Conservation (phyloP, 2,888 invertebrate species). For the Amblyjoppa fuscipennis region DNA sequence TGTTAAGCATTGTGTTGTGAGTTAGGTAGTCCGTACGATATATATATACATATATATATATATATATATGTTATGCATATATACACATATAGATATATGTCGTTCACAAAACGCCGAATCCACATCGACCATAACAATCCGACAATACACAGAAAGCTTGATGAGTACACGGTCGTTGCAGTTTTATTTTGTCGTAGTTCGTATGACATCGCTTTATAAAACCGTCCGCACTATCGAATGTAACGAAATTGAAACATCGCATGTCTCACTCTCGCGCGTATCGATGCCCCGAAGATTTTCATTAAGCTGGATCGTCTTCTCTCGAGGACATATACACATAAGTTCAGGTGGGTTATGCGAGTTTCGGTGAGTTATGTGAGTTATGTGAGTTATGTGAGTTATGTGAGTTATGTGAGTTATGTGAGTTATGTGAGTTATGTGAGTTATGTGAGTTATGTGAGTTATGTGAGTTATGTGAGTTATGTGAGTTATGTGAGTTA, state of each 20-base stretch:
- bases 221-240: background rate
- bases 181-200: background rate
- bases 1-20: background rate
- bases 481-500: no score
- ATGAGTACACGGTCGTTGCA: slow-evolving; percentile 4
- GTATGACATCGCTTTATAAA: slow-evolving; percentile 17
- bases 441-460: no score
- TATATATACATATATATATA: no score
- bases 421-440: no score
- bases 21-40: slow-evolving; percentile 10
- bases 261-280: background rate
- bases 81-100: no score
- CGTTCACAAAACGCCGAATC: background rate
- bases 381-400: no score
- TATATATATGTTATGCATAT: no score
- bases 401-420: no score
- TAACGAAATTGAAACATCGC: background rate
- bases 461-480: no score
- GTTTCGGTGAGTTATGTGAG: no score
- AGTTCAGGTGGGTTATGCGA: no score
- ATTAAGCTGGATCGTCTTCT: background rate
- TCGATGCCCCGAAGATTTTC: background rate
- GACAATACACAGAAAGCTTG: background rate
- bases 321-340: no score
- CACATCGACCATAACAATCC: background rate